Evolutionary conservation across 1,140 invertebrate genomes (phyloP), one percentile per base, ranked within the genome.

Genomic region (Battus philenor): DNA sequence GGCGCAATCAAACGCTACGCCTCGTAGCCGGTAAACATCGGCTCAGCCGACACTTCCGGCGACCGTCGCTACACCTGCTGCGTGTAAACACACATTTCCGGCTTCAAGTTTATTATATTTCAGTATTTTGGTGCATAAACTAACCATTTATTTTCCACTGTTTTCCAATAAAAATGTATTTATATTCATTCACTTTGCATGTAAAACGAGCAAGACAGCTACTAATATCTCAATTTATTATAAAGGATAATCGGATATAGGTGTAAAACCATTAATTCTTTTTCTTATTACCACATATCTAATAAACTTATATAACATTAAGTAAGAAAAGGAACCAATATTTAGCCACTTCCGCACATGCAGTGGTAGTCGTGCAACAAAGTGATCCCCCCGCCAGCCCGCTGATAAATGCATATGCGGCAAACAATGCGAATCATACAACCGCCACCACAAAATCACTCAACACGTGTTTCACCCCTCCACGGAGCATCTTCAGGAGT

Each of bases 1-100:
- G 50, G 43, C 38, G 45, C 63, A 63, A 69, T 69, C 65, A 71
- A 58, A 58, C 50, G 31, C 44, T 29, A 38, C 31, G 41, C 45
- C 47, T 18, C 17, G 38, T 52, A 50, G 46, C 47, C 49, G 59
- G 3, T 16, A 16, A 29, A 22, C 24, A 29, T 26, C 24, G 38
- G 13, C 38, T 22, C 38, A 11, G 10, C 20, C 22, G 24, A 2
- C 51, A 69, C 69, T 69, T 72, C 69, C 69, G 62, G 54, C 54
- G 55, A 59, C 45, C 53, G 58, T 68, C 54, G 63, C 68, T 67
- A 54, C 65, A 68, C 67, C 64, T 70, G 60, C 30, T 41, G 30
- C 41, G 41, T 20, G 45, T 59, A 68, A 70, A 70, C 68, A 71
- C 49, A 38, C 2, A 52, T 59, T 60, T 67, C 63, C 68, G 61